Evolutionary conservation across 2,113 vertebrate species (phyloP).

Genomic region (Ardeotis arabs): DNA sequence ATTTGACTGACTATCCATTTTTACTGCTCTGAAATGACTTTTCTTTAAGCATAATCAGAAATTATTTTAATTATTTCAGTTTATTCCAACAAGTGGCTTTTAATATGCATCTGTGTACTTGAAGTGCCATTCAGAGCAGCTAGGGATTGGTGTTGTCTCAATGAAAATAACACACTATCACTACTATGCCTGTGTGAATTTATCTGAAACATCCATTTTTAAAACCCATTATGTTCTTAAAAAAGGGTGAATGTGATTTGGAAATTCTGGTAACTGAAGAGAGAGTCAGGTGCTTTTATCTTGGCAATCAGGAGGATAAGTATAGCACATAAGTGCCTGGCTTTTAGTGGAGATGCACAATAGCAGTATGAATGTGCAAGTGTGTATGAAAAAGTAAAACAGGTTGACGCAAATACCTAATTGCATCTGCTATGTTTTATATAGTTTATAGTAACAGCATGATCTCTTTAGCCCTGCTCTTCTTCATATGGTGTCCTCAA

Average conservation of each 20-base stretch:
- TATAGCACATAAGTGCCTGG: not conserved
- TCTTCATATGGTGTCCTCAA: not conserved
- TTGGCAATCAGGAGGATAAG: not conserved
- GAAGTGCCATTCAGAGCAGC: not conserved
- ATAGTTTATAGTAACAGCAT: not conserved
- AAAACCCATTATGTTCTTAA: not conserved
- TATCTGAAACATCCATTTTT: not conserved
- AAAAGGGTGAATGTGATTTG: not conserved
- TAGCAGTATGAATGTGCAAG: not conserved
- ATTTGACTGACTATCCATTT: constrained; percentile 9
- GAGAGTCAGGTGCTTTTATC: not conserved
- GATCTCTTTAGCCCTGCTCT: not conserved
- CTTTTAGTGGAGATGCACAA: not conserved
- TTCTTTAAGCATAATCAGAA: constrained; percentile 23
- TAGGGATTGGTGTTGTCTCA: not conserved
- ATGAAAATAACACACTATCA: not conserved
- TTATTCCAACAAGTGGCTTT: constrained; percentile 34
- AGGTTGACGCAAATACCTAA: not conserved
- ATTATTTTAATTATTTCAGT: constrained; percentile 30
- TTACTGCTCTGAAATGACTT: constrained; percentile 15
- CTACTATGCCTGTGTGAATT: not conserved
- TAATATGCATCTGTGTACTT: not conserved
- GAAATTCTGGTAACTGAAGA: not conserved
- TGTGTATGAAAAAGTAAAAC: not conserved
- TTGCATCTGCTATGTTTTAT: not conserved